Conservation (phyloP, 2,888 invertebrate species). For the Oasisia sp. region DNA sequence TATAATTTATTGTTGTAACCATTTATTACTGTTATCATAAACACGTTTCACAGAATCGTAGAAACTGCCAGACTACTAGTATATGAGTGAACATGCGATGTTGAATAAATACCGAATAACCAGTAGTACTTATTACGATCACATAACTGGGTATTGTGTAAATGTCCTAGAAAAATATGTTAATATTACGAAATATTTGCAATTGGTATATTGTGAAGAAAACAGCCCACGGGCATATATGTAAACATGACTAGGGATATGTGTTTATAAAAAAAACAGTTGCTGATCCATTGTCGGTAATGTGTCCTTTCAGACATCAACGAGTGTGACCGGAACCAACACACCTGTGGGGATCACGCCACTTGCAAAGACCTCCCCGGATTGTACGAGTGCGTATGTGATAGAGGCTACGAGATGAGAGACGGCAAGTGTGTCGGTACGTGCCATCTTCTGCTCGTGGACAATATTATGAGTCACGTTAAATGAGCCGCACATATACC, state of each 20-base stretch:
- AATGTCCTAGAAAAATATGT: not conserved
- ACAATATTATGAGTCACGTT: too few relatives aligned
- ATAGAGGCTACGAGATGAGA: not conserved
- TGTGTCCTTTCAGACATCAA: slow-evolving; percentile 20
- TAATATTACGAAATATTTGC: not conserved
- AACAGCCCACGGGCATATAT: not conserved
- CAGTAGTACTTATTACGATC: too few relatives aligned
- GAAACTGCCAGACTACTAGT: too few relatives aligned
- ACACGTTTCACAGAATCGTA: too few relatives aligned
- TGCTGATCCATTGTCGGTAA: not conserved
- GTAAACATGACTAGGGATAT: not conserved
- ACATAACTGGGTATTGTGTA: too few relatives aligned
- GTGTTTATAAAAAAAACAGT: not conserved
- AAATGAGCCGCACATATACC: too few relatives aligned
- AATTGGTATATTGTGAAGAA: not conserved
- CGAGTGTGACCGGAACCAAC: slow-evolving; percentile 8
- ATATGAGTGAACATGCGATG: too few relatives aligned
- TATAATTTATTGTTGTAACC: too few relatives aligned
- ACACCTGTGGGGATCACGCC: not conserved
- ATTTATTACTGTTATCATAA: too few relatives aligned
- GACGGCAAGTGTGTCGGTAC: not conserved
- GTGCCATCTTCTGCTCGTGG: not conserved
- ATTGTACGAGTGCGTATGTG: not conserved
- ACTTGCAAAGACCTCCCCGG: not conserved
- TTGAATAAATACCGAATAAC: too few relatives aligned